Base-by-base conservation (phyloP, 2,797 vertebrate genomes). In the Chaenodraco wilsoni region DNA sequence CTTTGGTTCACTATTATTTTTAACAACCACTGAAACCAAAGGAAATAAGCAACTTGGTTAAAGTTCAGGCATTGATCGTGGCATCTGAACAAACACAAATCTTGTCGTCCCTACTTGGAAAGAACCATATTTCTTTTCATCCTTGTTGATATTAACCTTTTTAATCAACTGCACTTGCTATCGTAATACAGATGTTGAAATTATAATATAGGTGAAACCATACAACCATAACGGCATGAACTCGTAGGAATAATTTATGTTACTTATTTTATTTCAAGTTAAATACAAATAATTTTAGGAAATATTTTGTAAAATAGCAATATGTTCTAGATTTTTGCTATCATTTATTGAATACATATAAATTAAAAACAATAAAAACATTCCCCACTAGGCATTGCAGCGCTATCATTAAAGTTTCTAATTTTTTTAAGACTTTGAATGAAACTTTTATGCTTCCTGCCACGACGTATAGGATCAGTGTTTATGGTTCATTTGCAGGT, bases 401-500 rank as follows among this genome's bases (percentile, higher is more conserved):
- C 33, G 27, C 48, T 74, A 31, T 9, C 45, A 68, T 17, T 37
- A 37, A 37, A 37, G 33, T 37, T 37, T 48, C 56, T 27, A 12
- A 0, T 37, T 61, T 43, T 57, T 67, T 40, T 43, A 13, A 13
- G 17, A 49, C 31, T 59, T 9, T 45, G 0, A 69, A 54, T 69
- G 3, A 74, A 69, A 69, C 71, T 55, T 76, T 56, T 14, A 51
- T 55, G 9, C 12, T 51, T 74, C 49, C 62, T 45, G 50, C 37
- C 10, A 16, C 31, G 64, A 65, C 52, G 52, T 46, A 64, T 12
- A 68, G 46, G 72, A 69, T 17, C 50, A 64, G 23, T 55, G 52
- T 65, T 81, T 49, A 50, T 61, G 67, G 74, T 83, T 84, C 66
- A 83, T 79, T 78, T 89, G 80, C 78, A 86, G 83, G 85, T 87